Evolutionary conservation across 1,140 invertebrate genomes (phyloP).

Genomic region (Anastatus disparis): DNA sequence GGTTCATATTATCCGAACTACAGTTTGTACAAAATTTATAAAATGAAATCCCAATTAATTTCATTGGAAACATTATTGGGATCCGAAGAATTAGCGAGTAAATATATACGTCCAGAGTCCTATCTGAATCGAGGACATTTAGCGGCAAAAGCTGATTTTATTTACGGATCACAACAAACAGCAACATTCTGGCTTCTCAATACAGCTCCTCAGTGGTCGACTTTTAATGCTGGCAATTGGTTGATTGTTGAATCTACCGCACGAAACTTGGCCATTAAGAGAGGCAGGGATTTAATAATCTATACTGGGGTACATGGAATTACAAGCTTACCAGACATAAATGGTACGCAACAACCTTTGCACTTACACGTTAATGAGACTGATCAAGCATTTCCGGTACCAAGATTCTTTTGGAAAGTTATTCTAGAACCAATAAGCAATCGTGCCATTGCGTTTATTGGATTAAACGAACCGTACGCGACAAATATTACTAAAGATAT

Average conservation of each 20-base stretch:
- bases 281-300: constrained; percentile 59
- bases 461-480: constrained; percentile 74
- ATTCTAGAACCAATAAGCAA: constrained; percentile 67
- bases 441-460: constrained; percentile 70
- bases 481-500: constrained; percentile 59
- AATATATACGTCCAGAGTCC: constrained; percentile 48
- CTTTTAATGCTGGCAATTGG: constrained; percentile 71
- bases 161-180: constrained; percentile 59
- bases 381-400: constrained; percentile 65
- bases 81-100: constrained; percentile 45
- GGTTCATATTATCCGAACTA: constrained; percentile 50
- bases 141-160: constrained; percentile 63
- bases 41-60: constrained; percentile 45
- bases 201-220: constrained; percentile 70
- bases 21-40: constrained; percentile 51
- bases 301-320: constrained; percentile 71
- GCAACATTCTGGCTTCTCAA: constrained; percentile 69
- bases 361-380: constrained; percentile 64
- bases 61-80: constrained; percentile 52
- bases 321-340: constrained; percentile 64
- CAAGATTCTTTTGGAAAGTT: constrained; percentile 73
- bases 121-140: constrained; percentile 64
- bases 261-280: constrained; percentile 47
- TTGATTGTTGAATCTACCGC: constrained; percentile 45
- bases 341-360: constrained; percentile 60